Base-by-base conservation (phyloP, 2,888 invertebrate species). In the Heliconius ismenius region DNA sequence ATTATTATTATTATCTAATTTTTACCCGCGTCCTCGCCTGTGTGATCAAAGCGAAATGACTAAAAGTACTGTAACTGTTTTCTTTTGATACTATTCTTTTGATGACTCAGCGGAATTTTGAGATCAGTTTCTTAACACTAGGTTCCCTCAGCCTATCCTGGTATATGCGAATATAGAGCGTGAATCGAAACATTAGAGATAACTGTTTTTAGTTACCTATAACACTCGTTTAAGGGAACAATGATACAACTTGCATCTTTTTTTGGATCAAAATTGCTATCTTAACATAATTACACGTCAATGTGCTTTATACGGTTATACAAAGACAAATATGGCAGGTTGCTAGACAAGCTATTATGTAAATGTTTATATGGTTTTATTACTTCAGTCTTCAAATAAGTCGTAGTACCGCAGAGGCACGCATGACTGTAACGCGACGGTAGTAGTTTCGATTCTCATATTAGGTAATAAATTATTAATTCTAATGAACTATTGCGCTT, bases 311-410 rank as follows among this genome's bases (percentile, higher is more conserved):
- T 58, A n/a, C 2, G 32, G 58, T 21, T 7, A n/a, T 32, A 32
- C 32, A 13, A 70, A 58, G 36, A 70, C 13, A 58, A 58, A 54
- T 28, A 58, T 70, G 32, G 58, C 13, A 15, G 11, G 54, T 32
- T n/a, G n/a, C 13, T 70, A 54, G 67, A 67, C 67, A 54, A n/a
- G 54, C 28, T 70, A 6, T 54, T 70, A 26, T 24, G 39, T 67
- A 39, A 36, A 67, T 24, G n/a, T n/a, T 67, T 67, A 24, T 39
- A 67, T 67, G 21, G 28, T 39, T 68, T 69, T 43, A 67, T 24
- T 67, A 39, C 24, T 39, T 67, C 15, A 24, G 26, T 26, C 32
- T 58, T 18, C 54, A 62, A 26, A 18, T 62, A 62, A 26, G 15
- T 7, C 58, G 10, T n/a, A 3, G 58, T n/a, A 11, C 3, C n/a